Base-by-base conservation (phyloP, 2,888 invertebrate species). In the Drosophila pullipes region DNA sequence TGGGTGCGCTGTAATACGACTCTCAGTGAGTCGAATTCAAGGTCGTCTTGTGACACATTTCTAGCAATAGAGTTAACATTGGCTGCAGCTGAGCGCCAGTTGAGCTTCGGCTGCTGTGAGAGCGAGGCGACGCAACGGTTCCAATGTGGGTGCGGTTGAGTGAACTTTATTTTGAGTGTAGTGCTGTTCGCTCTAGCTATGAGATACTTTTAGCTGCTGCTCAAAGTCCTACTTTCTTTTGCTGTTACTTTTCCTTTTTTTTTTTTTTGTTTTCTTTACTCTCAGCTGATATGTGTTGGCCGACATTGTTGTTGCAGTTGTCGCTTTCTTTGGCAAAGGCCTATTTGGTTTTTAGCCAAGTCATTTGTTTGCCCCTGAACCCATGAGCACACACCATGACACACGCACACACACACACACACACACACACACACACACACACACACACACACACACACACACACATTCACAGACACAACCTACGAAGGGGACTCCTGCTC, bases 11-110 rank as follows among this genome's bases (percentile, higher is more conserved):
- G 57, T 30, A 52, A n/a, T 16, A 16, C 31, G 54, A 7, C 68
- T 64, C 81, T 70, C 78, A 62, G 35, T 72, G 85, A 89, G 87
- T 63, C 16, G 6, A 39, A 74, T 78, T 91, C 91, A 88, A 88
- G 87, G 87, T 89, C 91, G 74, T 78, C 63, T 54, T 70, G 76
- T 91, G 90, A 82, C 87, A 88, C 88, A 91, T 90, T 88, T 89
- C 69, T 74, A 76, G 82, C 75, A 86, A 69, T 64, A 22, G 57
- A 67, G 50, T 25, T 78, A 71, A 85, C 86, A 85, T 78, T 82
- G 81, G 79, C 69, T 78, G 72, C 63, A 50, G 68, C 66, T 70
- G 67, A 61, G 78, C 44, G 50, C 10, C 37, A 47, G 30, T 60
- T 65, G 79, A 62, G 75, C 52, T 35, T 37, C 31, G 37, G 13